Conservation (phyloP, 2,113 vertebrate genomes). For the Cnemophilus loriae region DNA sequence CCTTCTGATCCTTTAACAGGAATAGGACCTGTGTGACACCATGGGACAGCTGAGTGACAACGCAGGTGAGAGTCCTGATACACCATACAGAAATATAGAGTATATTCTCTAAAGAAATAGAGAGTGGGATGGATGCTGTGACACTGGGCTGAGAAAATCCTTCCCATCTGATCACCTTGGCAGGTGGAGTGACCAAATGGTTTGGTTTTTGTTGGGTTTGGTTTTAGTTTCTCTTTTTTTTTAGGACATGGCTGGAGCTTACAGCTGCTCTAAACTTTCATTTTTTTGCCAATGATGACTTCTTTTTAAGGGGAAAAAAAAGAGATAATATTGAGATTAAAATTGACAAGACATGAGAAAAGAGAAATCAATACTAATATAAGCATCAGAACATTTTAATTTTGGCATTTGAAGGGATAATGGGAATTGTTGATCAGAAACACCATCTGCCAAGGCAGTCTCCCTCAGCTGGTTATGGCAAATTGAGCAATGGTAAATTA, state of each 20-base stretch:
- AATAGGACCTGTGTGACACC: background rate
- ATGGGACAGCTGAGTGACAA: background rate
- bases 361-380: slow-evolving; percentile 21
- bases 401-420: slow-evolving; percentile 33
- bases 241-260: background rate
- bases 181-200: background rate
- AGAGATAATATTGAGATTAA: background rate
- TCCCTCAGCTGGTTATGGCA: background rate
- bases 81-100: background rate
- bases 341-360: slow-evolving; percentile 11
- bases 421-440: slow-evolving; percentile 38
- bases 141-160: background rate
- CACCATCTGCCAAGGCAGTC: slow-evolving; percentile 14
- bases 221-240: background rate
- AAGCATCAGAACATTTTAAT: background rate
- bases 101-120: too few relatives aligned
- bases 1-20: background rate
- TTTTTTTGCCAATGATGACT: background rate
- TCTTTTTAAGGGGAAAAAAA: background rate
- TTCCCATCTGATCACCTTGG: background rate
- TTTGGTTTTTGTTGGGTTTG: background rate
- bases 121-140: background rate
- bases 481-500: background rate
- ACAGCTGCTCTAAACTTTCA: background rate
- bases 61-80: background rate